phyloP scores from a whole-genome alignment of 2,888 invertebrate genomes.

The Mythimna pallens region DNA sequence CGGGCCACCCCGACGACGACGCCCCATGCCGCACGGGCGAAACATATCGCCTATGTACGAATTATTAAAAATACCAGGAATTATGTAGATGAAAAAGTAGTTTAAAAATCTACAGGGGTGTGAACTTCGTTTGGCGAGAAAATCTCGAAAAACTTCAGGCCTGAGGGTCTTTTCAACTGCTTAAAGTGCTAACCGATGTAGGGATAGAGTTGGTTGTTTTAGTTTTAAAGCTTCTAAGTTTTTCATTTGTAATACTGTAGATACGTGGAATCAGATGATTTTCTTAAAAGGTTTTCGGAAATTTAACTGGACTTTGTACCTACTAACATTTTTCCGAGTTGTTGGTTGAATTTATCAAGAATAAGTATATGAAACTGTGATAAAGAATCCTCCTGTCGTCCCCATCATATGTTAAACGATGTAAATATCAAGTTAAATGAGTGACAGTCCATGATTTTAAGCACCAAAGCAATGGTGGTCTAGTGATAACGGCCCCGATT shows the following conservation, averaged over 20 bases:
- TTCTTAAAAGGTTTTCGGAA: background rate
- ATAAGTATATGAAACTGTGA: background rate
- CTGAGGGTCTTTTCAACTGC: background rate
- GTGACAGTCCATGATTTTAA: no score
- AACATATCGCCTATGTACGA: constrained; percentile 60
- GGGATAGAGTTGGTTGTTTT: background rate
- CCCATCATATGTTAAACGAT: no score
- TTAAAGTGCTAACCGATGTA: background rate
- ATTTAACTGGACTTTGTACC: background rate
- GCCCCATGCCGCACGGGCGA: constrained; percentile 78
- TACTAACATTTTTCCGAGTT: background rate
- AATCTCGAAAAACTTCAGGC: background rate
- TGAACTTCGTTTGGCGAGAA: background rate
- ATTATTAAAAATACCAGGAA: constrained; percentile 49
- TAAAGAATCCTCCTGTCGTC: background rate
- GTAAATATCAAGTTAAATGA: background rate
- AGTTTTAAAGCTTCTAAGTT: background rate
- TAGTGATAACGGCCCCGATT: background rate
- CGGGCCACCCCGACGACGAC: constrained; percentile 87
- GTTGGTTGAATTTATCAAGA: background rate
- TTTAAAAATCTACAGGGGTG: background rate
- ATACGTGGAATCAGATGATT: background rate
- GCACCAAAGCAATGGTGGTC: background rate
- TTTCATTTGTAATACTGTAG: background rate
- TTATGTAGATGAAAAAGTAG: constrained; percentile 15